phyloP scores from a whole-genome alignment of 2,113 vertebrate species.

The Tragelaphus scriptus region DNA sequence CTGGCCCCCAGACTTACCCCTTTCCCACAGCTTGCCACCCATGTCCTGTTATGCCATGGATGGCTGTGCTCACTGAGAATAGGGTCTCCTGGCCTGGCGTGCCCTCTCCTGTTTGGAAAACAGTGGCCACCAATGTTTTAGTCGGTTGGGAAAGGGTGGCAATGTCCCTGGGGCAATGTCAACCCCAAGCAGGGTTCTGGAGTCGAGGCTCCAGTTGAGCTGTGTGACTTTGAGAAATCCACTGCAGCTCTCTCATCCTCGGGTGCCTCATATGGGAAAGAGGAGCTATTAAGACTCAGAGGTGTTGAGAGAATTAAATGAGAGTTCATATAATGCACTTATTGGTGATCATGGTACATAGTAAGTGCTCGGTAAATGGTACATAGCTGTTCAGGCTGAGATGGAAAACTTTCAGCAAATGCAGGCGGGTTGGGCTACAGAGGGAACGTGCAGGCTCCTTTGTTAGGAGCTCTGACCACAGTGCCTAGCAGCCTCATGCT shows the following conservation, averaged over 20 bases:
- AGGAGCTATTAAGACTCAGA: background rate
- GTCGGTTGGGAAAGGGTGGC: background rate
- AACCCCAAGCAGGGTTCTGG: background rate
- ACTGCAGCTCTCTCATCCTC: background rate
- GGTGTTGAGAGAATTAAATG: background rate
- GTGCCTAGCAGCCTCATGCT: background rate
- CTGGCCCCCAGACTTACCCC: background rate
- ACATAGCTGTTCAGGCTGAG: background rate
- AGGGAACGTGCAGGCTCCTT: background rate
- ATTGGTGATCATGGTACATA: background rate
- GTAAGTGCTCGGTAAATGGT: background rate
- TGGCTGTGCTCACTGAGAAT: background rate
- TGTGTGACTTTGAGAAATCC: background rate
- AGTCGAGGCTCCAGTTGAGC: background rate
- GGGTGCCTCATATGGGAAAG: background rate
- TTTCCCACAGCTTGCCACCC: background rate
- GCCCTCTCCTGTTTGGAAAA: background rate
- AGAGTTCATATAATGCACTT: background rate
- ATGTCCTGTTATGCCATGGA: background rate
- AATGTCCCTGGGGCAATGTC: background rate
- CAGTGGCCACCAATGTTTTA: background rate
- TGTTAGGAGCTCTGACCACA: background rate
- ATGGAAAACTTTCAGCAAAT: background rate
- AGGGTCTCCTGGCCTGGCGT: background rate
- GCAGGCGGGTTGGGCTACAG: accelerated